These are phyloP conservation scores for Calameuta idolon DNA, from an alignment of 2,888 invertebrate species.

Conservation along the genomic window DNA sequence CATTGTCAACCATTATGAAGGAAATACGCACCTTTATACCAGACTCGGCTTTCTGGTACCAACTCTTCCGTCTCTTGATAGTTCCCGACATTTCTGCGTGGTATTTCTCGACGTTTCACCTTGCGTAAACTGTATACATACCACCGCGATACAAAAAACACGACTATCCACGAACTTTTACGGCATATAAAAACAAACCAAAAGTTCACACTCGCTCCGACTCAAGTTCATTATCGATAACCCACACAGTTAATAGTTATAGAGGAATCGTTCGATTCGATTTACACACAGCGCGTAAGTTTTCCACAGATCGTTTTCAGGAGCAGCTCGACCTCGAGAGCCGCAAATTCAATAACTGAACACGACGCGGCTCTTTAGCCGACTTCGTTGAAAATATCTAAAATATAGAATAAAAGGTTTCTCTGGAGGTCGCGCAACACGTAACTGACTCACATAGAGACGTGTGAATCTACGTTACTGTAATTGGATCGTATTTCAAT, in stretches of 20 bases:
- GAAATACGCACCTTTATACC: conserved; percentile 35
- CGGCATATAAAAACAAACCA: background rate
- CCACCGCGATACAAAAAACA: background rate
- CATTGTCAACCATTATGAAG: background rate
- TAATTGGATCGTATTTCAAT: conserved; percentile 34
- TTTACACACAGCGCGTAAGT: background rate
- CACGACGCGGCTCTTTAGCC: background rate
- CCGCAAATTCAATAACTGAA: background rate
- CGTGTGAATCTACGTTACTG: conserved; percentile 26
- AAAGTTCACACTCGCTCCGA: background rate
- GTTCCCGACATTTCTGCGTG: conserved; percentile 32
- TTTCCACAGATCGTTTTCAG: background rate
- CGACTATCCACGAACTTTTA: background rate
- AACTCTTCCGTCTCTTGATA: conserved; percentile 43
- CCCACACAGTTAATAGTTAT: background rate
- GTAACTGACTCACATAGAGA: background rate
- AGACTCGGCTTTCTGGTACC: conserved; percentile 45
- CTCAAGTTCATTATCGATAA: background rate
- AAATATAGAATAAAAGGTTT: background rate
- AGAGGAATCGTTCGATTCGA: background rate
- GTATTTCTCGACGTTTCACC: background rate
- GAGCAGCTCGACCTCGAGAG: background rate
- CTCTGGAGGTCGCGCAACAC: background rate
- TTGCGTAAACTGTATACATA: background rate
- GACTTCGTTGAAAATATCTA: background rate